Evolutionary conservation across 2,797 vertebrate species (phyloP).

Genomic region (Phataginus tetradactyla): DNA sequence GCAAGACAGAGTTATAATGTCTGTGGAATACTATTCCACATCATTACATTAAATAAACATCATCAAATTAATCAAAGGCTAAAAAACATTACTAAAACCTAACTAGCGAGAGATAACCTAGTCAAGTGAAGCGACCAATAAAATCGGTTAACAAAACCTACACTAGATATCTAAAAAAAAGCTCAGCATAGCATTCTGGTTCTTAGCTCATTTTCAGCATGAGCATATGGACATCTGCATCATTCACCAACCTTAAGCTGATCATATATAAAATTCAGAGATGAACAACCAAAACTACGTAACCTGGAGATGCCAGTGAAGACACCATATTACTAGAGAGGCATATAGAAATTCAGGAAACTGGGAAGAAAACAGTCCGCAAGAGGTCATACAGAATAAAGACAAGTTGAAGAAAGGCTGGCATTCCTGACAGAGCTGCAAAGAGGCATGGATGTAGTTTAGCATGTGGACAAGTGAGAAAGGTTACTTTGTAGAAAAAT

Average conservation of each 20-base stretch:
- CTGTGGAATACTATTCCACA: background rate
- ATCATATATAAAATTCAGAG: background rate
- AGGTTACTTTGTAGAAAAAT: background rate
- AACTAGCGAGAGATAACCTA: background rate
- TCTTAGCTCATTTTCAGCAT: background rate
- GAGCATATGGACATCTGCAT: background rate
- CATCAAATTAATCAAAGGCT: background rate
- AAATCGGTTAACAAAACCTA: background rate
- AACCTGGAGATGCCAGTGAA: background rate
- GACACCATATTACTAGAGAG: background rate
- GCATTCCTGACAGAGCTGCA: background rate
- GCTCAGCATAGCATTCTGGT: background rate
- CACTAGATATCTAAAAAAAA: background rate
- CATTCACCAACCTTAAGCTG: background rate
- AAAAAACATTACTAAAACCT: constrained; percentile 23
- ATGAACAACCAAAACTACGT: background rate
- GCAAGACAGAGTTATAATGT: background rate
- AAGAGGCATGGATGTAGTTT: background rate
- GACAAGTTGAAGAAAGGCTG: background rate
- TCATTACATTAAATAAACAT: constrained; percentile 8
- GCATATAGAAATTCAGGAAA: background rate
- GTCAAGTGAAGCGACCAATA: constrained; percentile 31
- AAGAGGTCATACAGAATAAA: background rate
- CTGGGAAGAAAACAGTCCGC: background rate
- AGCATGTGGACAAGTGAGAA: background rate